Conservation (phyloP, 2,113 vertebrate species). For the Tapirus terrestris region DNA sequence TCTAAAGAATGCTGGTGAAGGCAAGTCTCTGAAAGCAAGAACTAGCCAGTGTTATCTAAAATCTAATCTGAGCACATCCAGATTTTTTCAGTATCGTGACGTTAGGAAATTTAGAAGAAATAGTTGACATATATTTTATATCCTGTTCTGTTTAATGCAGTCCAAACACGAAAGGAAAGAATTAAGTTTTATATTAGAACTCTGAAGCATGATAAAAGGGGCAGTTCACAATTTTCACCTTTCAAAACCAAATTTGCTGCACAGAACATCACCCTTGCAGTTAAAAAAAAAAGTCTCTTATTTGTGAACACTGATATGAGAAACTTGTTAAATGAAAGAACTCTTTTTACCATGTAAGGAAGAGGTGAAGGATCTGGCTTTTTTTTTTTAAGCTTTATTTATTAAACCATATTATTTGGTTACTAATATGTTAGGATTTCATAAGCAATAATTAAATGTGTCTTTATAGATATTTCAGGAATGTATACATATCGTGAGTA, state of each 20-base stretch:
- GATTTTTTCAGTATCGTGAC: constrained; percentile 78
- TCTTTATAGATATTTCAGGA: constrained; percentile 86
- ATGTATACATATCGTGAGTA: constrained; percentile 86
- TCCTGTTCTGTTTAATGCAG: constrained; percentile 84
- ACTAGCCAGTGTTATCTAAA: constrained; percentile 84
- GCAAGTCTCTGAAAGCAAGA: constrained; percentile 76
- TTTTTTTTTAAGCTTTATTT: constrained; percentile 77
- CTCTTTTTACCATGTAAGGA: constrained; percentile 67
- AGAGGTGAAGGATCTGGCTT: constrained; percentile 73
- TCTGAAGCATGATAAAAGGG: constrained; percentile 84
- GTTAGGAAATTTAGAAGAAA: constrained; percentile 83
- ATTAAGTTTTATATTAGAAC: constrained; percentile 84
- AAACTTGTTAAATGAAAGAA: constrained; percentile 65
- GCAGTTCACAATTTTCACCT: constrained; percentile 86
- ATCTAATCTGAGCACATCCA: constrained; percentile 85
- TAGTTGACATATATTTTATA: constrained; percentile 87
- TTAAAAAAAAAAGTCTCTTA: constrained; percentile 54
- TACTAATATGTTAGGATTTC: constrained; percentile 82
- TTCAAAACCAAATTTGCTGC: constrained; percentile 78
- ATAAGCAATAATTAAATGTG: constrained; percentile 90
- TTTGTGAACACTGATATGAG: constrained; percentile 74
- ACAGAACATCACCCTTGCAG: constrained; percentile 27
- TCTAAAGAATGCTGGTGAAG: constrained; percentile 78
- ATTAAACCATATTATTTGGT: constrained; percentile 80
- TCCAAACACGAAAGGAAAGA: constrained; percentile 83